Percentiles rank a stretch among this genome's conserved stretches.
Conservation (phyloP, 2,113 vertebrate genomes). For the Pterocles orientalis region DNA sequence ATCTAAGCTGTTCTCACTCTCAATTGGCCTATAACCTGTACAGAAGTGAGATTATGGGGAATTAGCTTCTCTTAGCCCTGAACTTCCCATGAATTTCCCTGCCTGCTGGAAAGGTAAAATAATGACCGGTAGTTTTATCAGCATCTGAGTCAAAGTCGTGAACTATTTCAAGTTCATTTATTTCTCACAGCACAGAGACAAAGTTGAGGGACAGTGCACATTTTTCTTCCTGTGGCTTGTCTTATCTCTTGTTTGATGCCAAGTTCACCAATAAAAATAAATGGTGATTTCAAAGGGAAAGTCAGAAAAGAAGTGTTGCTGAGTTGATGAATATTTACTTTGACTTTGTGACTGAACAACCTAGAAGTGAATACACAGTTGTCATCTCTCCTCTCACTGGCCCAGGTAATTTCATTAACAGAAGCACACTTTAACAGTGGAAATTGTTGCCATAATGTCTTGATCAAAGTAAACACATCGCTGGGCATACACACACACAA, state of each 20-base stretch:
- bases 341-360: conserved; percentile 28
- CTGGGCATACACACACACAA: background rate
- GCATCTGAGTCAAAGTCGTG: background rate
- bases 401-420: conserved; percentile 47
- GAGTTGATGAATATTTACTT: conserved; percentile 31
- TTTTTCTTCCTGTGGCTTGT: background rate
- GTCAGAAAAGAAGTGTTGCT: background rate
- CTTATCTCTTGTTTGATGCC: background rate
- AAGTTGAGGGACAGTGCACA: background rate
- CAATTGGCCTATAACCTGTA: background rate
- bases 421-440: background rate
- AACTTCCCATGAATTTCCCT: background rate
- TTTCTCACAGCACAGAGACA: background rate
- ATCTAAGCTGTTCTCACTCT: background rate
- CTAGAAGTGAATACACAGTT: background rate
- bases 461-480: background rate
- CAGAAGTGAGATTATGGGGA: background rate
- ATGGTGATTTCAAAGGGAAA: conserved; percentile 20
- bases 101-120: background rate
- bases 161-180: background rate
- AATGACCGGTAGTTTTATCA: background rate
- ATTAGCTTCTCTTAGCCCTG: background rate
- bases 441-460: conserved; percentile 11
- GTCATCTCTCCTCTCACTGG: background rate
- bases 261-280: background rate